Base-by-base conservation (phyloP, 2,888 invertebrate species). In the Baccha elongata region DNA sequence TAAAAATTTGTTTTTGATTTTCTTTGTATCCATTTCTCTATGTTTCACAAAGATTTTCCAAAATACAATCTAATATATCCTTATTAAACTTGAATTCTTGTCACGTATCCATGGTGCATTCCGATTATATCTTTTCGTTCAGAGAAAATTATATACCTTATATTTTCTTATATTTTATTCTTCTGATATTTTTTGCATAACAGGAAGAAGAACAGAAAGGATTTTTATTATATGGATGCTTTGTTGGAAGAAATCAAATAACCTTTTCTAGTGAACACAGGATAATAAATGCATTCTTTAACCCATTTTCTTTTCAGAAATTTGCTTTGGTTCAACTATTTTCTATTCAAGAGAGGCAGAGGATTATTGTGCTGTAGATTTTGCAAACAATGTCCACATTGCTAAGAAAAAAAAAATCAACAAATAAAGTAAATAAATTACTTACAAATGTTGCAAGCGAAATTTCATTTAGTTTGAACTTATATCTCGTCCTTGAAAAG, bases 201-300 rank as follows among this genome's bases (percentile, higher is more conserved):
- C 32, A 40, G 40, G 35, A 35, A 53, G 19, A 21, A 6, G 32
- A 32, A 53, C 7, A 2, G 53, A 40, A 15, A 2, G 1, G 10
- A 15, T 15, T 40, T 15, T 23, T n/a, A 35, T 2, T 50, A 5
- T 15, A 3, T 44, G 19, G 17, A 52, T 37, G 55, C 55, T 37
- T 55, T 55, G 55, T 55, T 55, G 13, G 21, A 8, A 55, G n/a
- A n/a, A n/a, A 53, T 53, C 19, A 35, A 53, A 53, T 53, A 53
- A 53, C 11, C n/a, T 32, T n/a, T 19, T 44, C n/a, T 19, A 35
- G 17, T 8, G 19, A 53, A 35, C 8, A 23, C 53, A 21, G 21
- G 21, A 55, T 37, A 55, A 55, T 55, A 13, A 55, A 21, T 3
- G 55, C 21, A 55, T 55, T 13, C 19, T 23, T 13, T 19, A 53